phyloP scores from a whole-genome alignment of 2,888 invertebrate species.

The Tipula vernalis region DNA sequence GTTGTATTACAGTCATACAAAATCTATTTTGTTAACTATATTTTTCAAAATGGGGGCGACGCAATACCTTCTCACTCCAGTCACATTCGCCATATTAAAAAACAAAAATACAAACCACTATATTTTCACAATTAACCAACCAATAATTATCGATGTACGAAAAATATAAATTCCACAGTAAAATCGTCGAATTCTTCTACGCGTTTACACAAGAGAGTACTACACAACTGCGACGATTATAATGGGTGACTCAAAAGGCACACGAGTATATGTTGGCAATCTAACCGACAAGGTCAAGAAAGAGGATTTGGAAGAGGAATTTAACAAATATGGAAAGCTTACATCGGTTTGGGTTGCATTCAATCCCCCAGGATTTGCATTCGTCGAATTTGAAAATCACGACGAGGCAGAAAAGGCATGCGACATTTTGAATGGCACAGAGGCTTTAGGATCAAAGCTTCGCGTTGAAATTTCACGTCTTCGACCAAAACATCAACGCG shows the following conservation, averaged over 20 bases:
- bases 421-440: constrained; percentile 42
- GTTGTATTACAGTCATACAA: neutral
- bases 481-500: constrained; percentile 56
- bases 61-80: neutral
- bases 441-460: constrained; percentile 74
- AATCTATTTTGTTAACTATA: neutral
- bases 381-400: constrained; percentile 81
- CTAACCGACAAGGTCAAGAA: constrained; percentile 80
- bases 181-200: constrained; percentile 8
- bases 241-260: constrained; percentile 40
- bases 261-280: constrained; percentile 83
- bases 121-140: neutral
- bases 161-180: constrained; percentile 12
- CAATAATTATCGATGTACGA: constrained; percentile 7
- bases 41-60: neutral
- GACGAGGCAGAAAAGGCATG: constrained; percentile 85
- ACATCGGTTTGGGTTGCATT: constrained; percentile 87
- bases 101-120: constrained; percentile 5
- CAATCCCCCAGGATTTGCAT: constrained; percentile 89
- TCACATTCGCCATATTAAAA: neutral
- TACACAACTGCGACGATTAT: constrained; percentile 7
- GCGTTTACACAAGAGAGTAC: neutral
- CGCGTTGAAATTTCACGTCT: constrained; percentile 81
- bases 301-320: constrained; percentile 82
- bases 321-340: constrained; percentile 83